These are phyloP conservation scores for Diadophis punctatus DNA, from an alignment of 2,113 vertebrate genomes.

Conservation along the genomic window DNA sequence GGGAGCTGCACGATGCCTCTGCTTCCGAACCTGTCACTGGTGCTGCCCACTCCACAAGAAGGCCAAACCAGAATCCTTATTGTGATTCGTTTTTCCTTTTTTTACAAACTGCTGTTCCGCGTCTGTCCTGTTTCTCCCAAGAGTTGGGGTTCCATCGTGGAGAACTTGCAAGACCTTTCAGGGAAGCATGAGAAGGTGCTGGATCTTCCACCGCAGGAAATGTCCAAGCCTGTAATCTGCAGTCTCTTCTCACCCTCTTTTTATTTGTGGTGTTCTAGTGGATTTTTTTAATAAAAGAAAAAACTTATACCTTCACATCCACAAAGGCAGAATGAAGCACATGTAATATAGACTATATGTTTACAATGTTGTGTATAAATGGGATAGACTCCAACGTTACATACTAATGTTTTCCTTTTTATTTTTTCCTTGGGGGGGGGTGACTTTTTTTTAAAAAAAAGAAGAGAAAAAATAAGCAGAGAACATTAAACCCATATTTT, in stretches of 20 bases:
- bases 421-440: slow-evolving; percentile 52
- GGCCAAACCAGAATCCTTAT: slow-evolving; percentile 50
- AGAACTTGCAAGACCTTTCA: slow-evolving; percentile 41
- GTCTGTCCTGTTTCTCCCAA: slow-evolving; percentile 10
- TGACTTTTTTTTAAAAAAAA: slow-evolving; percentile 65
- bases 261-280: slow-evolving; percentile 67
- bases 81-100: slow-evolving; percentile 51
- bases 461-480: slow-evolving; percentile 63
- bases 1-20: slow-evolving; percentile 50
- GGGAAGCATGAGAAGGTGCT: slow-evolving; percentile 61
- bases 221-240: slow-evolving; percentile 63
- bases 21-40: slow-evolving; percentile 41
- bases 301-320: slow-evolving; percentile 39
- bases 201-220: slow-evolving; percentile 47
- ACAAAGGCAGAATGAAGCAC: slow-evolving; percentile 91
- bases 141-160: slow-evolving; percentile 52
- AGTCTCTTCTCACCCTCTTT: slow-evolving; percentile 52
- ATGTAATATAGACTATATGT: slow-evolving; percentile 99
- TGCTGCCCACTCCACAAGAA: slow-evolving; percentile 47
- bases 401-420: slow-evolving; percentile 81
- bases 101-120: slow-evolving; percentile 56
- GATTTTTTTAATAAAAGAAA: slow-evolving; percentile 75
- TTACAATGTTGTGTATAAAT: slow-evolving; percentile 99
- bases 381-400: slow-evolving; percentile 82
- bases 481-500: slow-evolving; percentile 73